phyloP scores from a whole-genome alignment of 2,797 vertebrate genomes.

The Ctenosaura bakeri region DNA sequence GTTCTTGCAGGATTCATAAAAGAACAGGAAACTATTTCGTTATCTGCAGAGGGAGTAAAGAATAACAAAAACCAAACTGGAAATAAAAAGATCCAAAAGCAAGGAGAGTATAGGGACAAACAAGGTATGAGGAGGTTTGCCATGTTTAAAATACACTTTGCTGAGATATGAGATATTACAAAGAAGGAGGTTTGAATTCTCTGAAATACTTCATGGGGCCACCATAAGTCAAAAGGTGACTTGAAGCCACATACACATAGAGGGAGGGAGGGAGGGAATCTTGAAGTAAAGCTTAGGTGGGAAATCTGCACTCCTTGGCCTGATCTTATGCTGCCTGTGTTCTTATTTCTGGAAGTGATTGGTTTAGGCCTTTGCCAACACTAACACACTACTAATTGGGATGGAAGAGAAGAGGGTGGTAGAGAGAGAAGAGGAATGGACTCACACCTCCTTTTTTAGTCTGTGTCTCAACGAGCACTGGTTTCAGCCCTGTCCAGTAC shows the following conservation, averaged over 20 bases:
- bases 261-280: too few relatives aligned
- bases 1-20: slow-evolving; percentile 35
- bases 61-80: accelerated
- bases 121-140: neutral
- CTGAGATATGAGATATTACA: slow-evolving; percentile 51
- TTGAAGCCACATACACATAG: too few relatives aligned
- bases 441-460: neutral
- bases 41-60: neutral
- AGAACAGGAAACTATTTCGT: slow-evolving; percentile 40
- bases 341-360: neutral
- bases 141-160: slow-evolving; percentile 38
- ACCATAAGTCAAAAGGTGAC: too few relatives aligned
- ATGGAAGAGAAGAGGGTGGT: neutral
- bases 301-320: neutral
- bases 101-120: neutral
- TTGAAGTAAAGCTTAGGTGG: neutral
- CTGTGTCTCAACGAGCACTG: too few relatives aligned
- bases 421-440: neutral
- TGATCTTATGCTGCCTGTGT: neutral
- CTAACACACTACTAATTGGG: neutral
- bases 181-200: too few relatives aligned
- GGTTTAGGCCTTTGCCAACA: neutral
- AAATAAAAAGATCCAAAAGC: accelerated
- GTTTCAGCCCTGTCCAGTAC: too few relatives aligned
- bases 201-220: too few relatives aligned